Evolutionary conservation across 2,113 vertebrate genomes (phyloP).

Genomic region (Mixornis gularis): DNA sequence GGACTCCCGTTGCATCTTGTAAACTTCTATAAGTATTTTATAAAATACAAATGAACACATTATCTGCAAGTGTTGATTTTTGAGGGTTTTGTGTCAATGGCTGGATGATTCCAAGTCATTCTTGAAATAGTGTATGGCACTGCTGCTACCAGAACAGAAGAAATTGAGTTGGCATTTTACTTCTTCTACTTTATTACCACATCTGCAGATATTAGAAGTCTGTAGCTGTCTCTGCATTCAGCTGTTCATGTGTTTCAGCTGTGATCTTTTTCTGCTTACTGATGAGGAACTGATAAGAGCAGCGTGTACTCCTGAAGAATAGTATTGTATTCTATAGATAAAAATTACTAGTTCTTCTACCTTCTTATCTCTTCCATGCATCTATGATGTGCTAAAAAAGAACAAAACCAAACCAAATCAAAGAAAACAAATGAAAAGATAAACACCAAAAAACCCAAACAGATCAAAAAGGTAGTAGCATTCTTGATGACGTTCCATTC

Average conservation of each 20-base stretch:
- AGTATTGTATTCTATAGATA: not conserved
- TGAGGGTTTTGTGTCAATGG: not conserved
- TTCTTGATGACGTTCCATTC: not conserved
- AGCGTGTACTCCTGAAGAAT: not conserved
- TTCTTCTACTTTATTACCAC: not conserved
- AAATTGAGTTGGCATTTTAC: not conserved
- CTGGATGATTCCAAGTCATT: not conserved
- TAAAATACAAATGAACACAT: not conserved
- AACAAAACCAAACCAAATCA: not conserved
- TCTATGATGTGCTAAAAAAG: not conserved
- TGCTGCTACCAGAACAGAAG: not conserved
- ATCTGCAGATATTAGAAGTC: not conserved
- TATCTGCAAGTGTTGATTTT: not conserved
- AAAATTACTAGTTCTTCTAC: not conserved
- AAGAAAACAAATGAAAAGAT: not conserved
- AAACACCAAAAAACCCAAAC: not conserved
- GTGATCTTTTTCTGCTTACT: not conserved
- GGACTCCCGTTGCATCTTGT: not conserved
- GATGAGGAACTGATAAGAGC: not conserved
- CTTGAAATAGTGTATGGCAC: not conserved
- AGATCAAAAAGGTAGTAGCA: fast-evolving
- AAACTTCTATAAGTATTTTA: not conserved
- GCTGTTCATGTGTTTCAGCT: not conserved
- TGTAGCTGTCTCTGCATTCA: not conserved
- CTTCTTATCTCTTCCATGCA: not conserved